Percentiles rank a stretch among this genome's conserved stretches.
phyloP scores from a whole-genome alignment of 35 echinoderm and acorn worm genomes.

The Apostichopus parvimensis region DNA sequence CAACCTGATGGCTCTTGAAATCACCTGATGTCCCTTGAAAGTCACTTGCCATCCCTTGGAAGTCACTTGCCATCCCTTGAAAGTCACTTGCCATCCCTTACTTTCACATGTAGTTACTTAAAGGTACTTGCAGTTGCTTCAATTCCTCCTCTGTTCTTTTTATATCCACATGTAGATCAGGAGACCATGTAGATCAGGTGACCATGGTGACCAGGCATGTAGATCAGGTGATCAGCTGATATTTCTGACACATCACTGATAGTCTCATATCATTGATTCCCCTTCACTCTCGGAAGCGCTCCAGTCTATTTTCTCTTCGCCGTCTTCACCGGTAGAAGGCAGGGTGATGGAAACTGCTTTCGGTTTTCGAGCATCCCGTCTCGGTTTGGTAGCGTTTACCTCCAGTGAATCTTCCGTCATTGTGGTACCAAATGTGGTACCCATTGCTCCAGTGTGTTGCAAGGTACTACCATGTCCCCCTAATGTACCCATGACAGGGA shows the following conservation, averaged over 20 bases:
- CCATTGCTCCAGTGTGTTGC: slow-evolving; percentile 1
- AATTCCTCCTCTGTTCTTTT: too few relatives aligned
- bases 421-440: slow-evolving; percentile 49
- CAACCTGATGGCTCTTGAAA: too few relatives aligned
- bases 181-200: neutral
- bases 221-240: slow-evolving; percentile 54
- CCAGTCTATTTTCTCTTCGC: slow-evolving; percentile 52
- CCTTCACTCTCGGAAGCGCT: slow-evolving; percentile 65
- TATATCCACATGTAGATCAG: too few relatives aligned
- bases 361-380: slow-evolving; percentile 4
- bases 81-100: too few relatives aligned
- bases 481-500: slow-evolving; percentile 16
- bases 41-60: too few relatives aligned
- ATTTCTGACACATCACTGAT: slow-evolving; percentile 97
- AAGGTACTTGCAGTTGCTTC: too few relatives aligned
- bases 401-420: slow-evolving; percentile 78
- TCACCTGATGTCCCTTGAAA: too few relatives aligned
- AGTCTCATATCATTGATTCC: slow-evolving; percentile 49
- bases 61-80: too few relatives aligned
- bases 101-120: too few relatives aligned
- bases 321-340: slow-evolving; percentile 55
- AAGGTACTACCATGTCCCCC: slow-evolving; percentile 35
- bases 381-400: neutral
- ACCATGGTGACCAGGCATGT: neutral
- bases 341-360: slow-evolving; percentile 75